Evolutionary conservation across 2,113 vertebrate species (phyloP).

Genomic region (Tyto alba): DNA sequence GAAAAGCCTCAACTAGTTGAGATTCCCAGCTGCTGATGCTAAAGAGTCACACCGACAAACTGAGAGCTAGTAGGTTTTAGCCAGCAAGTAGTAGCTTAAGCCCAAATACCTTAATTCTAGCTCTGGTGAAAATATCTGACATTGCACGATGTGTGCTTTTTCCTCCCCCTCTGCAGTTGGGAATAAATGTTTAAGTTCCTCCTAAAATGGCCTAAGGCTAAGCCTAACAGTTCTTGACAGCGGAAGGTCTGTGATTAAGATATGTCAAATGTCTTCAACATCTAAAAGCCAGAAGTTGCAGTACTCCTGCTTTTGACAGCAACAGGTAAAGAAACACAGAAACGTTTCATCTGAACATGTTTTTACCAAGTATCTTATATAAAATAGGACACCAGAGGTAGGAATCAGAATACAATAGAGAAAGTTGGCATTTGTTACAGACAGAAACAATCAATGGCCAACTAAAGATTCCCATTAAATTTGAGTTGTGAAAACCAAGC

Average conservation of each 20-base stretch:
- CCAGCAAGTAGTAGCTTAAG: conserved; percentile 6
- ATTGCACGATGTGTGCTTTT: neutral
- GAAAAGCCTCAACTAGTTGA: neutral
- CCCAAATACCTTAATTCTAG: neutral
- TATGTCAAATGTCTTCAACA: neutral
- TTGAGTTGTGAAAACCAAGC: neutral
- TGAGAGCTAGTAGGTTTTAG: neutral
- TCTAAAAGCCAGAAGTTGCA: neutral
- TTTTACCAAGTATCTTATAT: neutral
- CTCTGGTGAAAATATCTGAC: neutral
- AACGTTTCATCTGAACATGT: neutral
- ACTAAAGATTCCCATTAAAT: neutral
- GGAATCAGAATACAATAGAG: neutral
- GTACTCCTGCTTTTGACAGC: neutral
- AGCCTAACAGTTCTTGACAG: neutral
- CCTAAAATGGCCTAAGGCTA: neutral
- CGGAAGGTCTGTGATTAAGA: neutral
- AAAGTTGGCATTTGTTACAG: neutral
- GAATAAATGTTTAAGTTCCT: neutral
- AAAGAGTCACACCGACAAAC: neutral
- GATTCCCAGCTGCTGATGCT: neutral
- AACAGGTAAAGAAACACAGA: neutral
- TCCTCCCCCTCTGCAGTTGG: neutral
- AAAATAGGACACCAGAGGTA: neutral
- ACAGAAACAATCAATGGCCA: rapidly evolving